phyloP scores from a whole-genome alignment of 2,113 vertebrate species.

The Epinephelus cyanopodus region DNA sequence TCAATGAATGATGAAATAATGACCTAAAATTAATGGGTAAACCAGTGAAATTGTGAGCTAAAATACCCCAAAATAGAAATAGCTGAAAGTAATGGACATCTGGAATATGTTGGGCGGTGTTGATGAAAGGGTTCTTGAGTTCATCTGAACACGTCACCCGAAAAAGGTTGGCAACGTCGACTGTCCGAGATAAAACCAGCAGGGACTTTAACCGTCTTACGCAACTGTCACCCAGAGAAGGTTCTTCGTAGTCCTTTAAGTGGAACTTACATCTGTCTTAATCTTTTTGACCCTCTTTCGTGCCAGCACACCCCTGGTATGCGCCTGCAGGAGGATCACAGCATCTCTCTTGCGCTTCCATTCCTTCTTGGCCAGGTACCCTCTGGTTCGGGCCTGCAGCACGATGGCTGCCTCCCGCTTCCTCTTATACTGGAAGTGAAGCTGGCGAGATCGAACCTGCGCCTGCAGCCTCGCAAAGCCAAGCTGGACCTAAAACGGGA shows the following conservation, averaged over 20 bases:
- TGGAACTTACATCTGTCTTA: conserved; percentile 82
- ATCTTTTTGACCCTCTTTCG: conserved; percentile 78
- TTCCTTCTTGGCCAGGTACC: conserved; percentile 86
- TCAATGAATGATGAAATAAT: too few species aligned
- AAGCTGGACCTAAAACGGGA: conserved; percentile 84
- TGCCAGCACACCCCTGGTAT: conserved; percentile 88
- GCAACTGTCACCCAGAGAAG: not conserved
- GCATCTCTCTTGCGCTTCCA: conserved; percentile 84
- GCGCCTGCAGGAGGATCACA: conserved; percentile 88
- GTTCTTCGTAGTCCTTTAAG: not conserved
- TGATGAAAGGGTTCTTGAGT: not conserved
- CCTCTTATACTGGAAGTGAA: conserved; percentile 84
- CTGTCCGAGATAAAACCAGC: not conserved
- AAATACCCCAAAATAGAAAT: too few species aligned
- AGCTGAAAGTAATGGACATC: not conserved
- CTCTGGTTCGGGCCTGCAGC: conserved; percentile 87
- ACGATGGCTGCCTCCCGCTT: conserved; percentile 72
- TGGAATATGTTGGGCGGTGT: not conserved
- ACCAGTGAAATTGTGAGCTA: not conserved
- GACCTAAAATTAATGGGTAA: not conserved
- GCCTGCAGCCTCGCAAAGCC: conserved; percentile 95
- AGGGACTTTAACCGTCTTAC: not conserved
- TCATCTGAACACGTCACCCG: not conserved
- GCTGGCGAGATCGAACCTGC: conserved; percentile 83
- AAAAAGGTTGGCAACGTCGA: too few species aligned